A percentile compares a stretch with the other conserved stretches of the same genome.
Evolutionary conservation across 2,888 invertebrate genomes (phyloP).

Genomic region (Rhagonycha fulva): DNA sequence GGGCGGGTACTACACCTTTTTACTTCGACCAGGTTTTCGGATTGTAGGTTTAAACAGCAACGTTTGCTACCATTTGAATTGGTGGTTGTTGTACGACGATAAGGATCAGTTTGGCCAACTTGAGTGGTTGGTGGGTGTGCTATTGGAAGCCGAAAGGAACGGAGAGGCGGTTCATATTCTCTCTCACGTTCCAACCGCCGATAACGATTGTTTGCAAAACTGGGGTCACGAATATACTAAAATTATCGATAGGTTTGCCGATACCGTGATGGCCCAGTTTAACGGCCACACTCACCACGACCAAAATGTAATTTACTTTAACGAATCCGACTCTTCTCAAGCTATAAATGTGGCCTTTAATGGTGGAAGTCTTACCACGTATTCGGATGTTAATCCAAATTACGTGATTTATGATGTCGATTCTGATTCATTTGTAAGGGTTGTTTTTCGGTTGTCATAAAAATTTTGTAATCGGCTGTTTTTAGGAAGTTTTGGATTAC

Average conservation of each 20-base stretch:
- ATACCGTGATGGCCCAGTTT: slow-evolving; percentile 77
- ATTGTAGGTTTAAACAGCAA: slow-evolving; percentile 82
- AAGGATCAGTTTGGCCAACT: slow-evolving; percentile 74
- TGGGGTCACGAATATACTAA: slow-evolving; percentile 73
- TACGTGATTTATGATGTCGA: slow-evolving; percentile 46
- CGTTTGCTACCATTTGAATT: slow-evolving; percentile 74
- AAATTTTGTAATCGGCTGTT: neutral
- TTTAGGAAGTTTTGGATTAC: slow-evolving; percentile 66
- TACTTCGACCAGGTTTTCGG: slow-evolving; percentile 69
- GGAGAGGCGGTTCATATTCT: slow-evolving; percentile 80
- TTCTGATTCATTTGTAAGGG: slow-evolving; percentile 42
- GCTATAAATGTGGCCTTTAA: slow-evolving; percentile 77
- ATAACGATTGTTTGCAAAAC: slow-evolving; percentile 65
- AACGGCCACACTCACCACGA: slow-evolving; percentile 83
- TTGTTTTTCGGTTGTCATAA: neutral
- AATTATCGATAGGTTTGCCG: slow-evolving; percentile 66
- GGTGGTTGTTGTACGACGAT: slow-evolving; percentile 61
- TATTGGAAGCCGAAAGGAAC: slow-evolving; percentile 72
- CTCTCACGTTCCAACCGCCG: slow-evolving; percentile 78
- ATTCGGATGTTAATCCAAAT: slow-evolving; percentile 57
- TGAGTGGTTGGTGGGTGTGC: slow-evolving; percentile 76
- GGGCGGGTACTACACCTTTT: slow-evolving; percentile 81
- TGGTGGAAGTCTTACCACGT: slow-evolving; percentile 78
- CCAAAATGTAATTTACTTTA: slow-evolving; percentile 73
- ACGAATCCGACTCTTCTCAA: slow-evolving; percentile 55